Percentiles rank a stretch among this genome's conserved stretches.
Evolutionary conservation across 30 jellyfish, hydroid and myxozoan genomes (phyloP).

Genomic region (Morbakka virulenta): DNA sequence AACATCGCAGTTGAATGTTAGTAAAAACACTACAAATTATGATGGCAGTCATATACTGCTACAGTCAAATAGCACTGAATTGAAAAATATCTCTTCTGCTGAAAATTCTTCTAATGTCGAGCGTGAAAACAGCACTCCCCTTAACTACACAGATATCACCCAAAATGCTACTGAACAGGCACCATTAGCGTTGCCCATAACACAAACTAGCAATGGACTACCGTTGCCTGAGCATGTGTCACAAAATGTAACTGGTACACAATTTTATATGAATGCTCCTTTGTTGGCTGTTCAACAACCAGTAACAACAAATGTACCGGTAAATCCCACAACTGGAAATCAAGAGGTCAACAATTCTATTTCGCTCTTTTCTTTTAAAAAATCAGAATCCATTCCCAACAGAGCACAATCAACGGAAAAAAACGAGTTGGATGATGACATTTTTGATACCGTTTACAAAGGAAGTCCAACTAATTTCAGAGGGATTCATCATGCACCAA

Average conservation of each 20-base stretch:
- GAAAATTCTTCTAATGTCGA: not conserved
- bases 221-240: not conserved
- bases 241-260: not conserved
- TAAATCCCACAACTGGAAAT: not conserved
- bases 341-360: not conserved
- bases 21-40: too few relatives aligned
- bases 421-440: not conserved
- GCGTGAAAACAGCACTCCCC: not conserved
- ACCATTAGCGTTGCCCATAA: not conserved
- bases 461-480: too few relatives aligned
- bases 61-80: too few relatives aligned
- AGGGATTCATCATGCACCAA: too few relatives aligned
- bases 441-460: not conserved
- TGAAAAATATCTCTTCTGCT: too few relatives aligned
- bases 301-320: not conserved
- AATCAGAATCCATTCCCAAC: not conserved
- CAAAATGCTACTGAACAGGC: not conserved
- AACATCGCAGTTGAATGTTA: too few relatives aligned
- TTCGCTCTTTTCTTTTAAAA: not conserved
- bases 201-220: not conserved
- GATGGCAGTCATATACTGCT: too few relatives aligned
- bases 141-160: not conserved
- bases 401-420: not conserved
- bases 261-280: not conserved
- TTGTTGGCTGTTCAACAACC: not conserved